phyloP scores from a whole-genome alignment of 2,888 invertebrate species.

The Carpatolechia fugitivella region DNA sequence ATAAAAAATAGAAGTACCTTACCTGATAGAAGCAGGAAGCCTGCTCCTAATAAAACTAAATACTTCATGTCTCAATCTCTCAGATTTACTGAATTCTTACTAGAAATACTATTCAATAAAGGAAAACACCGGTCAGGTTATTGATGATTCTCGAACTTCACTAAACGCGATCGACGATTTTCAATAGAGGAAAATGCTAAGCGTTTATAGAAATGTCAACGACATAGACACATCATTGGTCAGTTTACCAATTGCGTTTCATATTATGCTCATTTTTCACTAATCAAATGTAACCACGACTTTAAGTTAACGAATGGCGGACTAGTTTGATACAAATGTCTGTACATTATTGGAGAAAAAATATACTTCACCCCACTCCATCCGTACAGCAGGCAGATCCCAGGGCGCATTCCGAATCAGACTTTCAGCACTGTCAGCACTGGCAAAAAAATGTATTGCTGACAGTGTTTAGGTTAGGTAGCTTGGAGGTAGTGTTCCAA shows the following conservation, averaged over 20 bases:
- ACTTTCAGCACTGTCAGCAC: no score
- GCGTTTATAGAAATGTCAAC: neutral
- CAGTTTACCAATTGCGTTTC: neutral
- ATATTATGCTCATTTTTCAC: neutral
- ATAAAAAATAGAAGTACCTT: slow-evolving; percentile 24
- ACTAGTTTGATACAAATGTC: slow-evolving; percentile 56
- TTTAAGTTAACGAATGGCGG: neutral
- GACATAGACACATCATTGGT: neutral
- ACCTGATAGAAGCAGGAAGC: slow-evolving; percentile 67
- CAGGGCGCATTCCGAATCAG: no score
- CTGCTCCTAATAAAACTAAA: slow-evolving; percentile 52
- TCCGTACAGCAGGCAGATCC: no score
- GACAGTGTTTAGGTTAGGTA: no score
- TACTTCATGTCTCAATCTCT: slow-evolving; percentile 51
- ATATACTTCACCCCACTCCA: no score
- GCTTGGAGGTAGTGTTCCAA: no score
- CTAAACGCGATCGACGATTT: neutral
- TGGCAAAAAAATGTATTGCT: no score
- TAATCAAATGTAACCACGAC: slow-evolving; percentile 13
- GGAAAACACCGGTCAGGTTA: neutral
- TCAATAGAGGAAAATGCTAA: neutral
- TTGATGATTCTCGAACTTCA: slow-evolving; percentile 7
- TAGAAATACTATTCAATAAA: neutral
- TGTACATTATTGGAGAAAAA: slow-evolving; percentile 55
- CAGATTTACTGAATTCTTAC: neutral